Percentiles rank a stretch among this genome's conserved stretches.
Evolutionary conservation across 2,888 invertebrate species (phyloP).

Genomic region (Synergus itoensis): DNA sequence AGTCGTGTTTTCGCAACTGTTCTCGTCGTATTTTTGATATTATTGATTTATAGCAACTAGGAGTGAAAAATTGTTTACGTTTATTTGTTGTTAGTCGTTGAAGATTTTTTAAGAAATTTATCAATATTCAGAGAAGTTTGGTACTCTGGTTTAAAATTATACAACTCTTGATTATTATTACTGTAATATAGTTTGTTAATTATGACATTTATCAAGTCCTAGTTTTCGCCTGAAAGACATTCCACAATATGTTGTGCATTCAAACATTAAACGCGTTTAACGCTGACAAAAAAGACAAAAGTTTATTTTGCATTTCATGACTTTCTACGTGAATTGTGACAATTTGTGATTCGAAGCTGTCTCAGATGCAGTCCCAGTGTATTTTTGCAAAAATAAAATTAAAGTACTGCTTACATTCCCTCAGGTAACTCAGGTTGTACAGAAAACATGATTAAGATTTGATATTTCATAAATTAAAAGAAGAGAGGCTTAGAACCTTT

Average conservation of each 20-base stretch:
- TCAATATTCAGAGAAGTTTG: constrained; percentile 42
- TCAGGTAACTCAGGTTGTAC: constrained; percentile 17
- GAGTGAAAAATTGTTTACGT: constrained; percentile 53
- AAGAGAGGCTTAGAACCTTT: constrained; percentile 38
- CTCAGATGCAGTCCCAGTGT: constrained; percentile 17
- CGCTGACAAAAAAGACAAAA: constrained; percentile 19
- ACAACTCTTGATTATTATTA: constrained; percentile 20
- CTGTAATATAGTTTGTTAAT: constrained; percentile 36
- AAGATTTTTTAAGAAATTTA: constrained; percentile 60
- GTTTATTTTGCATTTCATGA: background rate
- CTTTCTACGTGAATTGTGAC: background rate
- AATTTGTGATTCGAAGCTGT: constrained; percentile 25
- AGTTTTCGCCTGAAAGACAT: constrained; percentile 33
- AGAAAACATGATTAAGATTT: constrained; percentile 5
- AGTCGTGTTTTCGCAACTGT: background rate
- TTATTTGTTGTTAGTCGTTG: constrained; percentile 66
- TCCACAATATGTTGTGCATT: constrained; percentile 26
- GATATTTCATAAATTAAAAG: background rate
- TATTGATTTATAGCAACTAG: constrained; percentile 42
- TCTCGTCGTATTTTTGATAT: constrained; percentile 44
- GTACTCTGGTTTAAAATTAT: background rate
- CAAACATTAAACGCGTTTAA: background rate
- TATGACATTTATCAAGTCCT: constrained; percentile 18
- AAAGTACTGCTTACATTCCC: constrained; percentile 19
- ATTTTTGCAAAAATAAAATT: constrained; percentile 29